Conservation (phyloP, 2,797 vertebrate genomes). For the Esox lucius region DNA sequence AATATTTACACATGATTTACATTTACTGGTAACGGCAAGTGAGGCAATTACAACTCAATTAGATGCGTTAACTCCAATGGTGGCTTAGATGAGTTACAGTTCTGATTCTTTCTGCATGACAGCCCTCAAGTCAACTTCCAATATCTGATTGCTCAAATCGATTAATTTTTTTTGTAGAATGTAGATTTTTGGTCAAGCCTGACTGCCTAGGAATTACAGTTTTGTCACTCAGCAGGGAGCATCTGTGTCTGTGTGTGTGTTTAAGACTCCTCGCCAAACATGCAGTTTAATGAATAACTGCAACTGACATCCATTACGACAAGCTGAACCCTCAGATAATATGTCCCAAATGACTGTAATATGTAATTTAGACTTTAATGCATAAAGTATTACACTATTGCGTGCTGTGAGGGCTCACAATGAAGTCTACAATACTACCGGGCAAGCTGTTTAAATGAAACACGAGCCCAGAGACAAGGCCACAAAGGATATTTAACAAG, state of each 20-base stretch:
- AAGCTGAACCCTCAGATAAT: conserved; percentile 42
- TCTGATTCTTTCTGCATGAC: conserved; percentile 45
- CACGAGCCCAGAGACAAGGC: conserved; percentile 35
- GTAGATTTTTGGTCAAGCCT: conserved; percentile 47
- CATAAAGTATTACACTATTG: conserved; percentile 30
- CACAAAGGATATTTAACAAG: conserved; percentile 35
- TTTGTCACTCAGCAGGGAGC: conserved; percentile 4
- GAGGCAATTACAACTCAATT: conserved; percentile 40
- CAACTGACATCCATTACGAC: conserved; percentile 39
- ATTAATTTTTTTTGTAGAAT: conserved; percentile 38
- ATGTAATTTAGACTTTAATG: conserved; percentile 52
- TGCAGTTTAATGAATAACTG: conserved; percentile 57
- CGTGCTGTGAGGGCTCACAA: conserved; percentile 32
- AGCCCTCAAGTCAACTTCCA: conserved; percentile 43
- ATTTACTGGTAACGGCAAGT: conserved; percentile 32
- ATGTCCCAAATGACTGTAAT: conserved; percentile 47
- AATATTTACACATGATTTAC: conserved; percentile 13
- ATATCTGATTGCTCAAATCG: conserved; percentile 36
- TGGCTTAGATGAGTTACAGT: conserved; percentile 28
- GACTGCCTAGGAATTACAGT: conserved; percentile 46
- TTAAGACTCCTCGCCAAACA: conserved; percentile 16
- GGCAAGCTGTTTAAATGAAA: conserved; percentile 28
- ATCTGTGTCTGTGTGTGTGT: conserved; percentile 31
- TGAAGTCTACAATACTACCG: conserved; percentile 46
- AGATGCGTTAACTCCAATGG: conserved; percentile 47